Conservation (phyloP, 1,140 invertebrate genomes). For the Ostrea edulis region DNA sequence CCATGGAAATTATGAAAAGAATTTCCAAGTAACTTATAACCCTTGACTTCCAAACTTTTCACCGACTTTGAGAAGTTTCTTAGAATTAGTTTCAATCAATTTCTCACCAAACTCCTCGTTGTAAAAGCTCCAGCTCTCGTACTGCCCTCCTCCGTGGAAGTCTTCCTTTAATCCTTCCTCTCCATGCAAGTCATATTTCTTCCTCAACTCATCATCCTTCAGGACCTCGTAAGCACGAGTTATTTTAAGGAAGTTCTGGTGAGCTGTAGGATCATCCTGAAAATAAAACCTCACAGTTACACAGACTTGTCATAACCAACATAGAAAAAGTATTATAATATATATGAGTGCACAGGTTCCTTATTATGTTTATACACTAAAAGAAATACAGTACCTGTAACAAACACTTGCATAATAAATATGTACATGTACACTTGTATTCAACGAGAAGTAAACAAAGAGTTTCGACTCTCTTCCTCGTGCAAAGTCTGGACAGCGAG, state of each 20-base stretch:
- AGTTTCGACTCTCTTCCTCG: too few relatives aligned
- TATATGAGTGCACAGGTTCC: too few relatives aligned
- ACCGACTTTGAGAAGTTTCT: background rate
- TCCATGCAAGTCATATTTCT: slow-evolving; percentile 90
- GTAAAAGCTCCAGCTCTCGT: slow-evolving; percentile 91
- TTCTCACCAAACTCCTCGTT: slow-evolving; percentile 88
- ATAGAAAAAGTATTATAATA: background rate
- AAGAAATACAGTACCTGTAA: too few relatives aligned
- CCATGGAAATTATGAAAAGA: too few relatives aligned
- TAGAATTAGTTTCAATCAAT: background rate
- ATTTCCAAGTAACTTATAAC: too few relatives aligned
- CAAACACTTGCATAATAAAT: too few relatives aligned
- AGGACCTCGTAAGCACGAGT: slow-evolving; percentile 91
- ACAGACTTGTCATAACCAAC: background rate
- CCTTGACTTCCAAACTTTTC: too few relatives aligned
- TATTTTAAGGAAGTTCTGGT: slow-evolving; percentile 88
- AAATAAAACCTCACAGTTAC: slow-evolving; percentile 46
- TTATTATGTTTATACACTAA: too few relatives aligned
- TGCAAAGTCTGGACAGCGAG: too few relatives aligned
- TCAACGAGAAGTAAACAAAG: too few relatives aligned
- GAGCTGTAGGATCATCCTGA: slow-evolving; percentile 86
- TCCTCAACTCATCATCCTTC: slow-evolving; percentile 89
- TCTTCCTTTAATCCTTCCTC: slow-evolving; percentile 85
- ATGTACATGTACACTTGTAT: too few relatives aligned
- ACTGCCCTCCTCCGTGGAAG: slow-evolving; percentile 81